Conservation (phyloP, 2,797 vertebrate genomes). For the Phataginus tetradactyla region DNA sequence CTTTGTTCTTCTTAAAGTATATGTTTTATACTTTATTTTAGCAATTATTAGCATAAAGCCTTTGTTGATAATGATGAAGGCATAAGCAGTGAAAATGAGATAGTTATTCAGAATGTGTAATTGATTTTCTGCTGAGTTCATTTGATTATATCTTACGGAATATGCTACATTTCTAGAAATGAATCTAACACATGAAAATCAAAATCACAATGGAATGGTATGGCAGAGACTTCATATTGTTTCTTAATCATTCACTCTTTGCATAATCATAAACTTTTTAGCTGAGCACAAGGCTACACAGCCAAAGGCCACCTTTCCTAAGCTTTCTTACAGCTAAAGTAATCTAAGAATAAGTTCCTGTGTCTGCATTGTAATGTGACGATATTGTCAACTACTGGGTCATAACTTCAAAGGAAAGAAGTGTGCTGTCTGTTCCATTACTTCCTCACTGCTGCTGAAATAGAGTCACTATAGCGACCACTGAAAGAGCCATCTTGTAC, state of each 20-base stretch:
- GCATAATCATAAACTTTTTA: neutral
- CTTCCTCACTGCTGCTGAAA: neutral
- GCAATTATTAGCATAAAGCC: neutral
- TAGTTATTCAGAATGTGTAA: neutral
- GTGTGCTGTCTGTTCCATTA: neutral
- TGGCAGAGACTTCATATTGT: neutral
- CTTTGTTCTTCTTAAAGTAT: neutral
- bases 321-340: neutral
- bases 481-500: neutral
- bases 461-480: neutral
- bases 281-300: neutral
- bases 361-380: neutral
- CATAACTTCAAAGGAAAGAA: neutral
- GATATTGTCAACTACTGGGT: neutral
- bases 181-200: constrained; percentile 57
- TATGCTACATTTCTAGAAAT: constrained; percentile 1
- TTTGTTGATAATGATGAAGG: constrained; percentile 23
- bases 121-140: constrained; percentile 50
- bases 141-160: constrained; percentile 2
- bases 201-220: neutral
- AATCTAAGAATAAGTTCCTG: neutral
- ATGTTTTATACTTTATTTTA: neutral
- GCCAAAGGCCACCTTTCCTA: neutral
- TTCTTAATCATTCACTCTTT: neutral
- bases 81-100: neutral